Evolutionary conservation across 2,888 invertebrate genomes (phyloP).

Genomic region (Tenthredo distinguenda): DNA sequence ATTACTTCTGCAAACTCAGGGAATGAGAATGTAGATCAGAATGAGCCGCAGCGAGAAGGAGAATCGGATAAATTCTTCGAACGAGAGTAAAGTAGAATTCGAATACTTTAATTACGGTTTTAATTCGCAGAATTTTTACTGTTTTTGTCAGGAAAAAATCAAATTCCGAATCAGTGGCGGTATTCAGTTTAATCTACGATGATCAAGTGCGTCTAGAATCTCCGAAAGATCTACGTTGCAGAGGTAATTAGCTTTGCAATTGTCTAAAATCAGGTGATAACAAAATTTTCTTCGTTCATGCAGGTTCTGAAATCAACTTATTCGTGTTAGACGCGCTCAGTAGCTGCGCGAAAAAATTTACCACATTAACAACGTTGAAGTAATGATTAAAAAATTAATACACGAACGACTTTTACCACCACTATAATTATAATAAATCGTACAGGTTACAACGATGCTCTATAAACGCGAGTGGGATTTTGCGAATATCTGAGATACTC

Average conservation of each 20-base stretch:
- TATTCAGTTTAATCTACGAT: conserved; percentile 26
- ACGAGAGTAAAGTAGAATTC: neutral
- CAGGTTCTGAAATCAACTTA: conserved; percentile 38
- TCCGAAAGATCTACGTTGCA: conserved; percentile 21
- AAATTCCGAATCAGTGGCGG: neutral
- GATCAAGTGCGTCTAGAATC: neutral
- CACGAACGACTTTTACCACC: neutral
- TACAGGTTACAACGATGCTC: conserved; percentile 72
- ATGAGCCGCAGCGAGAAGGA: neutral
- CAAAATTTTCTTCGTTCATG: no score
- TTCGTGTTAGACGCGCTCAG: neutral
- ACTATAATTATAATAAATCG: neutral
- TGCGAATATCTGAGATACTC: conserved; percentile 67
- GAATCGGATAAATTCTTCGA: neutral
- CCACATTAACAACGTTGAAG: conserved; percentile 30
- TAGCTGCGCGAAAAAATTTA: conserved; percentile 24
- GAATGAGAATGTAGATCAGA: neutral
- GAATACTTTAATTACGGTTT: neutral
- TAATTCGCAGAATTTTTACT: neutral
- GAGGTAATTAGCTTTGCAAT: neutral
- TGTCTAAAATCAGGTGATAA: neutral
- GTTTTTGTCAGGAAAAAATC: neutral
- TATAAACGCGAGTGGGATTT: conserved; percentile 69
- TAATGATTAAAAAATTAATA: neutral
- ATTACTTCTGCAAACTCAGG: conserved; percentile 11